Evolutionary conservation across 2,888 invertebrate genomes (phyloP), one percentile per base, ranked within the genome.

Genomic region (Agriopis leucophaearia): DNA sequence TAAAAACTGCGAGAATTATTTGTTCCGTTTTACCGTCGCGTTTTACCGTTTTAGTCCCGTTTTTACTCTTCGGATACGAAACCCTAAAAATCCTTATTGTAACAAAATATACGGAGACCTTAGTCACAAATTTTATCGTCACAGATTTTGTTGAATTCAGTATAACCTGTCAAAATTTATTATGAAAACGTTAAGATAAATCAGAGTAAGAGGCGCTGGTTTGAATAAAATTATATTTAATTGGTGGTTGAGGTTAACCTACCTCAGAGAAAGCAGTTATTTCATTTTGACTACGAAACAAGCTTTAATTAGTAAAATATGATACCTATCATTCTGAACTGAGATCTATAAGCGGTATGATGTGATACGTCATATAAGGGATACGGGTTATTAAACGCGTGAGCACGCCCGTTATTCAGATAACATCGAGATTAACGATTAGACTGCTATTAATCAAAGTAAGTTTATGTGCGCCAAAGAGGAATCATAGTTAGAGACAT

Each of bases 401-500:
- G 71, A 70, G 69, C 57, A 70, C 61, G 62, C 59, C 63, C 27
- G 66, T 70, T 64, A 69, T 62, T 70, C 66, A 68, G 68, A 73
- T 70, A 65, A 66, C 66, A 71, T 73, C 70, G 16, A 54, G 64
- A 54, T 56, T 69, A 60, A 65, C 66, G 73, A 73, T 74, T 63
- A 63, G 50, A 69, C 55, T 56, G 67, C 70, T 67, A 73, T 73
- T 72, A 74, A 74, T 74, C 74, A 73, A 55, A 62, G 36, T 61
- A 65, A 66, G 61, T 69, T 73, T 69, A 72, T 73, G 58, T 47
- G 42, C 50, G 44, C 55, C 66, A 27, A 55, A 51, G 48, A 48
- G 12, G 55, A 48, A 0, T 36, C 4, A 42, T 9, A 1, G 15
- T 8, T 57, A 57, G 44, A 57, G 50, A 50, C 9, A 50, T 13